Percentiles rank a stretch among this genome's conserved stretches.
Conservation (phyloP, 2,797 vertebrate species). For the Schizopygopsis pylzovi region DNA sequence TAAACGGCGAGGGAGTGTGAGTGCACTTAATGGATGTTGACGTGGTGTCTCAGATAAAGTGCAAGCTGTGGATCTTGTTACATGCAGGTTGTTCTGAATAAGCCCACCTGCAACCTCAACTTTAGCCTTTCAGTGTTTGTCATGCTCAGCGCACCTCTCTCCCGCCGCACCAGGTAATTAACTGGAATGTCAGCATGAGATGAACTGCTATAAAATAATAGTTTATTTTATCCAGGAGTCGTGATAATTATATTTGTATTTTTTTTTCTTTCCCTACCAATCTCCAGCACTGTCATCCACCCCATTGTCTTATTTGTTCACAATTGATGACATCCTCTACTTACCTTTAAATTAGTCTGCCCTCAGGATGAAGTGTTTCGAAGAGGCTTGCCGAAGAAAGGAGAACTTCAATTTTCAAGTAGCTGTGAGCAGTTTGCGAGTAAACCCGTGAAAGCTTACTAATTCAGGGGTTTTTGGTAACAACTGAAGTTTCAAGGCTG, state of each 20-base stretch:
- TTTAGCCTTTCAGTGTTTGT: constrained; percentile 55
- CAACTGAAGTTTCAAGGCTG: constrained; percentile 49
- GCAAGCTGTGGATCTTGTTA: constrained; percentile 55
- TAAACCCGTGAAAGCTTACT: constrained; percentile 60
- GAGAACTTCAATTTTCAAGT: constrained; percentile 64
- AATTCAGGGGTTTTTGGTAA: constrained; percentile 57
- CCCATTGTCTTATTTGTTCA: constrained; percentile 71
- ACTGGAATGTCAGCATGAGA: constrained; percentile 71
- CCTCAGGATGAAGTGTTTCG: constrained; percentile 62
- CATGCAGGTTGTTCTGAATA: constrained; percentile 55
- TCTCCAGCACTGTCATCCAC: constrained; percentile 49
- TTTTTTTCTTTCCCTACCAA: constrained; percentile 58
- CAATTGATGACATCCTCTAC: constrained; percentile 71
- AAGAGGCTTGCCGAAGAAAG: constrained; percentile 57
- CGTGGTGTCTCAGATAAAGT: constrained; percentile 50
- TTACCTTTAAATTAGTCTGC: constrained; percentile 72
- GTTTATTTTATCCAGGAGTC: constrained; percentile 70
- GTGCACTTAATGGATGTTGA: constrained; percentile 54
- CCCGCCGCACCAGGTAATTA: constrained; percentile 68
- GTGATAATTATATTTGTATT: constrained; percentile 70
- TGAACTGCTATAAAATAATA: constrained; percentile 71
- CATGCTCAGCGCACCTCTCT: constrained; percentile 53
- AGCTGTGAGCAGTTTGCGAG: constrained; percentile 64
- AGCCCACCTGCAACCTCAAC: constrained; percentile 46
- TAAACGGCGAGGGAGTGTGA: constrained; percentile 32